phyloP scores from a whole-genome alignment of 2,797 vertebrate genomes.

The Myotis vivesi region DNA sequence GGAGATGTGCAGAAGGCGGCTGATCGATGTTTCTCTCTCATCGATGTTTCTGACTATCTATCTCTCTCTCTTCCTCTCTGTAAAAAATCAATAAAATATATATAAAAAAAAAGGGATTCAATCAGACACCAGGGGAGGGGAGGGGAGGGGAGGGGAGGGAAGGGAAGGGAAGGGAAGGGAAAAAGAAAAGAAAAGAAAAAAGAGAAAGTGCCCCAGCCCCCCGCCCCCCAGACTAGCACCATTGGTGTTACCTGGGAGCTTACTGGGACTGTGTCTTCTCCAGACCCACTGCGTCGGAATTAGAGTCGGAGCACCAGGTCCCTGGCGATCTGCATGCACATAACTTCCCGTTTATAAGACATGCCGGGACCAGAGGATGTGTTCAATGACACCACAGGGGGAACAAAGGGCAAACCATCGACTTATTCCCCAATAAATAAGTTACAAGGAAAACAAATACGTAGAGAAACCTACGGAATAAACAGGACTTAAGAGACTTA shows the following conservation, averaged over 20 bases:
- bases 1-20: no score
- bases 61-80: no score
- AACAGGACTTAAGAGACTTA: constrained; percentile 37
- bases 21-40: no score
- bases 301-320: not conserved
- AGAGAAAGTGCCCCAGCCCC: no score
- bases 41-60: no score
- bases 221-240: not conserved
- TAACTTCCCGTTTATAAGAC: not conserved
- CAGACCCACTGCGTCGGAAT: not conserved
- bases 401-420: not conserved
- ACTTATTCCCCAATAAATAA: not conserved
- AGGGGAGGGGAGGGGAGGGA: not conserved
- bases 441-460: not conserved
- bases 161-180: not conserved
- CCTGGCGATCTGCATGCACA: fast-evolving
- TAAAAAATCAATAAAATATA: no score
- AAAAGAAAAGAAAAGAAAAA: not conserved
- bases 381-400: not conserved
- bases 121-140: not conserved
- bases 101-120: no score
- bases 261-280: not conserved
- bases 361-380: not conserved
- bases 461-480: not conserved
- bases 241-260: not conserved